phyloP scores from a whole-genome alignment of 2,888 invertebrate species.

The Deilephila porcellus region DNA sequence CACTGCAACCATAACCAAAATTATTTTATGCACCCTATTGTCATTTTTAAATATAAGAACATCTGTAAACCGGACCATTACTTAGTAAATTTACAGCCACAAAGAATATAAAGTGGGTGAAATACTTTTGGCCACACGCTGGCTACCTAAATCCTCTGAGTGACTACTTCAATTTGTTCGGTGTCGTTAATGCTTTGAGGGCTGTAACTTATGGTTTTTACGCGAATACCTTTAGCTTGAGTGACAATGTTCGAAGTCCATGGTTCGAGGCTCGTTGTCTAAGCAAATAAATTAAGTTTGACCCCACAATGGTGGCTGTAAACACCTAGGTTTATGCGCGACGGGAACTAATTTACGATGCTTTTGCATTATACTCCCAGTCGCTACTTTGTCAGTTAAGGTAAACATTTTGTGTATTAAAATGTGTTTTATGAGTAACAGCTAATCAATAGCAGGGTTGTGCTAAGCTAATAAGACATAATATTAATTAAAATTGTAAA shows the following conservation, averaged over 20 bases:
- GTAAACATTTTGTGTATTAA: constrained; percentile 34
- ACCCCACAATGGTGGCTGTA: constrained; percentile 64
- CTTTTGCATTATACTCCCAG: constrained; percentile 41
- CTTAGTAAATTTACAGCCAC: constrained; percentile 11
- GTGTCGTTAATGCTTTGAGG: constrained; percentile 46
- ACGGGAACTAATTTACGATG: constrained; percentile 61
- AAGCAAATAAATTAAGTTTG: constrained; percentile 70
- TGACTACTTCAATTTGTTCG: constrained; percentile 50
- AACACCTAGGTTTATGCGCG: constrained; percentile 71
- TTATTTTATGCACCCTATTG: background rate
- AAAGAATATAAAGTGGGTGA: constrained; percentile 11
- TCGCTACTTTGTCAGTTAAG: constrained; percentile 46
- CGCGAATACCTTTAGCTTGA: constrained; percentile 39
- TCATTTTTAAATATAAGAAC: constrained; percentile 4
- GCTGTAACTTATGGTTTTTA: constrained; percentile 55
- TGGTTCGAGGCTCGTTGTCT: constrained; percentile 32
- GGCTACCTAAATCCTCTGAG: constrained; percentile 48
- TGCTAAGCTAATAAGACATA: background rate
- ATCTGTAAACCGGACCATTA: background rate
- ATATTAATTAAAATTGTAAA: background rate
- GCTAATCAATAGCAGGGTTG: background rate
- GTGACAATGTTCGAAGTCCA: constrained; percentile 49
- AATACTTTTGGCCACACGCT: background rate
- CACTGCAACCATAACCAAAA: background rate
- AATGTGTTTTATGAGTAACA: constrained; percentile 12